These are phyloP conservation scores for Rhincodon typus DNA, from an alignment of 2,797 vertebrate species.

Conservation along the genomic window DNA sequence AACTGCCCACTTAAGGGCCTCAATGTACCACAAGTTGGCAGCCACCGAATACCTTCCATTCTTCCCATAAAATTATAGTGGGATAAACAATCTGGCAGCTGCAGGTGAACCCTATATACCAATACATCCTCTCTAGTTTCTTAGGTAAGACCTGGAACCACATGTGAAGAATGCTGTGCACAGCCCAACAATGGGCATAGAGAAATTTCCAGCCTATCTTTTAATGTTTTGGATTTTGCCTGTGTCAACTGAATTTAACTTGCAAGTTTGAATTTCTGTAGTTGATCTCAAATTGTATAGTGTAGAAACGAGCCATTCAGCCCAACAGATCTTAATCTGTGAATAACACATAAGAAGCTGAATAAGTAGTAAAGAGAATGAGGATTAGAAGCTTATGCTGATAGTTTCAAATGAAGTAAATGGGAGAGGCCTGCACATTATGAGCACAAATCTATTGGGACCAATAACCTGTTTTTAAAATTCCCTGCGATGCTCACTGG, in stretches of 20 bases:
- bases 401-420: neutral
- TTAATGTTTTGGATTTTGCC: neutral
- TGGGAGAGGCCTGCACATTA: neutral
- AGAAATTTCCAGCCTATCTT: neutral
- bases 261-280: neutral
- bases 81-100: too few species aligned
- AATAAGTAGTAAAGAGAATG: neutral
- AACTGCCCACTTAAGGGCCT: too few species aligned
- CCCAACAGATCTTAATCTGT: neutral
- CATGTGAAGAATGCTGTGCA: neutral
- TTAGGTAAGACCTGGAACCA: neutral
- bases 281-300: neutral
- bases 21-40: too few species aligned
- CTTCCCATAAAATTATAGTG: neutral
- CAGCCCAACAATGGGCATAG: neutral
- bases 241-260: neutral
- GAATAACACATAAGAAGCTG: neutral
- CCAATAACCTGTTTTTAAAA: neutral
- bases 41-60: neutral
- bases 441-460: neutral
- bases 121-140: neutral
- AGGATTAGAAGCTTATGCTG: neutral
- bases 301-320: neutral
- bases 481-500: neutral
- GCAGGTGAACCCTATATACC: neutral